phyloP scores from a whole-genome alignment of 1,140 invertebrate genomes.

The Drosophila busckii region DNA sequence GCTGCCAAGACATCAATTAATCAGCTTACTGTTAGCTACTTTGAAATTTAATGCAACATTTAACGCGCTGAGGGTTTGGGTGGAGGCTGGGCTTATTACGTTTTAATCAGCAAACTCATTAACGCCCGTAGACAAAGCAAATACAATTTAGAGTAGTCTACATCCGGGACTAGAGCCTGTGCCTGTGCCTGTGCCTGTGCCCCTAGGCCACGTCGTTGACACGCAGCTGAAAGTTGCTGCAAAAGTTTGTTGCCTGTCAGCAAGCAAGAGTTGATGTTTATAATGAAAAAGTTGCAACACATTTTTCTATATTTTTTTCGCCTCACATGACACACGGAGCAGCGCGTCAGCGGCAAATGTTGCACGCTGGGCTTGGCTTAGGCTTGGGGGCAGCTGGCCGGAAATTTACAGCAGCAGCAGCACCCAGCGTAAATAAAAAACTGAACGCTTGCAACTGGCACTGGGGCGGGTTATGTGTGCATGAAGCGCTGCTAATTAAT shows the following conservation, averaged over 20 bases:
- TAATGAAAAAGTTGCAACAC: conserved; percentile 66
- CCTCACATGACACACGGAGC: conserved; percentile 49
- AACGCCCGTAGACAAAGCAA: conserved; percentile 40
- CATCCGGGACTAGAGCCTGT: conserved; percentile 8
- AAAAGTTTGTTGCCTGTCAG: conserved; percentile 52
- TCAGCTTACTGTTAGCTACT: conserved; percentile 7
- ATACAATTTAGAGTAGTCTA: conserved; percentile 47
- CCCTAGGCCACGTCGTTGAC: not conserved
- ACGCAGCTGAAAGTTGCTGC: conserved; percentile 19
- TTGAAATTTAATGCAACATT: conserved; percentile 12
- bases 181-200: not conserved
- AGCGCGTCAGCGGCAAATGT: conserved; percentile 1
- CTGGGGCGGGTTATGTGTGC: conserved; percentile 25
- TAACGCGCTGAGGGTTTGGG: not conserved
- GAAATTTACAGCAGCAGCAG: conserved; percentile 9
- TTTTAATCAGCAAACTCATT: conserved; percentile 65
- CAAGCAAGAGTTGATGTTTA: conserved; percentile 66
- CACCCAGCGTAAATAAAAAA: not conserved
- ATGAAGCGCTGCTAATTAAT: conserved; percentile 57
- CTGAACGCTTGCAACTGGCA: not conserved
- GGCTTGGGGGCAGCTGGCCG: conserved; percentile 11
- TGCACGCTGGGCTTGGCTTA: conserved; percentile 20
- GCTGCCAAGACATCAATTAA: conserved; percentile 14
- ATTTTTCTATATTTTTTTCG: conserved; percentile 55
- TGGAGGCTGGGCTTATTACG: conserved; percentile 18